phyloP scores from a whole-genome alignment of 2,113 vertebrate genomes.

The Anarhynchus alexandrinus region DNA sequence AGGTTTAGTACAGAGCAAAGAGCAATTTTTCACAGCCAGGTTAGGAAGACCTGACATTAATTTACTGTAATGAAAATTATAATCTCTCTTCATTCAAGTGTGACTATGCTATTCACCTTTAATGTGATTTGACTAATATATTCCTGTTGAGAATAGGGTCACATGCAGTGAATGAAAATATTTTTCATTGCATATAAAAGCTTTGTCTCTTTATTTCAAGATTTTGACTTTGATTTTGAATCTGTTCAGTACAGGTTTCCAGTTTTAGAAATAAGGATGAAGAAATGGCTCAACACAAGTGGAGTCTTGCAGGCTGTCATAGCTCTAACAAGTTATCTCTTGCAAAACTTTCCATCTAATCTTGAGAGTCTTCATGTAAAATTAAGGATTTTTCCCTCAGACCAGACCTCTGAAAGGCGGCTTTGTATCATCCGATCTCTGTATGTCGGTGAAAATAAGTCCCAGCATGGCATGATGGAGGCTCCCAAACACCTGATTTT shows the following conservation, averaged over 20 bases:
- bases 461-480: background rate
- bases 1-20: background rate
- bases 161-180: background rate
- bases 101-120: background rate
- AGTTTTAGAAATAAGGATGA: background rate
- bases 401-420: background rate
- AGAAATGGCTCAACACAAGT: background rate
- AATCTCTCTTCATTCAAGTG: background rate
- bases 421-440: background rate
- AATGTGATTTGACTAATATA: background rate
- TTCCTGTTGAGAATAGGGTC: background rate
- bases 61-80: background rate
- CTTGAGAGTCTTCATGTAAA: background rate
- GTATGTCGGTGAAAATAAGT: background rate
- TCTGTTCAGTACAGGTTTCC: background rate
- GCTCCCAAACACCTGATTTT: background rate
- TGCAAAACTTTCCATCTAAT: background rate
- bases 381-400: background rate
- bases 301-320: background rate
- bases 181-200: background rate
- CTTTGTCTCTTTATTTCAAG: background rate
- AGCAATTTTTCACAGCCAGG: background rate
- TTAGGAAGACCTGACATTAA: background rate
- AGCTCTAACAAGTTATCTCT: background rate
- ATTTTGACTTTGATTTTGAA: background rate